Conservation (phyloP, 2,888 invertebrate genomes). For the Conus canariensis region DNA sequence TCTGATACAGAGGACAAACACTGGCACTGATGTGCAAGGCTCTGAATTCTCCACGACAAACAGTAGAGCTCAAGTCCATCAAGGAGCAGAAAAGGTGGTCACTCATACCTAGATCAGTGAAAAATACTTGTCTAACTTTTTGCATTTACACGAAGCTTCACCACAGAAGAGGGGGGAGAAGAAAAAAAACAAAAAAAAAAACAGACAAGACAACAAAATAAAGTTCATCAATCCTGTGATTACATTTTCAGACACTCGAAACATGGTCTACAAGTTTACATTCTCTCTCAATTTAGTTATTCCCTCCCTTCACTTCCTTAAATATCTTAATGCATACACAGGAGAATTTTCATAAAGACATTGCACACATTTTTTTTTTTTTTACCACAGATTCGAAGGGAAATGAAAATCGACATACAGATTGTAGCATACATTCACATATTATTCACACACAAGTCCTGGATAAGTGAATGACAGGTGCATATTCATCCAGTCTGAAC, state of each 20-base stretch:
- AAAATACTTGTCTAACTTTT: not conserved
- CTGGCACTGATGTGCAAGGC: conserved; percentile 8
- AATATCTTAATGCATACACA: conserved; percentile 37
- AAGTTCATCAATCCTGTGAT: conserved; percentile 26
- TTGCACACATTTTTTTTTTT: conserved; percentile 32
- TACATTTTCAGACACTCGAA: conserved; percentile 27
- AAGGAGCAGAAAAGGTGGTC: not conserved
- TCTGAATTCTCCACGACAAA: not conserved
- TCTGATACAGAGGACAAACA: conserved; percentile 8
- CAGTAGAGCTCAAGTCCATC: not conserved
- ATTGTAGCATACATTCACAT: conserved; percentile 33
- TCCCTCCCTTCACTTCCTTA: conserved; percentile 1
- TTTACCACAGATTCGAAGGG: conserved; percentile 29
- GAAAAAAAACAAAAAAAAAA: not conserved
- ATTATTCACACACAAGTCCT: conserved; percentile 40
- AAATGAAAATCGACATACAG: not conserved
- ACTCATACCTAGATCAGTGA: conserved; percentile 7
- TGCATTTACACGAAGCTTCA: conserved; percentile 26
- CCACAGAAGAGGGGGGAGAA: not conserved
- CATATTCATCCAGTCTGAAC: conserved; percentile 46
- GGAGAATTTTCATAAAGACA: conserved; percentile 38
- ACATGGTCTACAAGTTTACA: conserved; percentile 31
- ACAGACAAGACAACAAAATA: not conserved
- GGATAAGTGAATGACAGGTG: conserved; percentile 45
- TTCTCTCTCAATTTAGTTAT: conserved; percentile 4